Evolutionary conservation across 1,140 invertebrate genomes (phyloP), one percentile per base, ranked within the genome.

Genomic region (Platorchestia sp.): DNA sequence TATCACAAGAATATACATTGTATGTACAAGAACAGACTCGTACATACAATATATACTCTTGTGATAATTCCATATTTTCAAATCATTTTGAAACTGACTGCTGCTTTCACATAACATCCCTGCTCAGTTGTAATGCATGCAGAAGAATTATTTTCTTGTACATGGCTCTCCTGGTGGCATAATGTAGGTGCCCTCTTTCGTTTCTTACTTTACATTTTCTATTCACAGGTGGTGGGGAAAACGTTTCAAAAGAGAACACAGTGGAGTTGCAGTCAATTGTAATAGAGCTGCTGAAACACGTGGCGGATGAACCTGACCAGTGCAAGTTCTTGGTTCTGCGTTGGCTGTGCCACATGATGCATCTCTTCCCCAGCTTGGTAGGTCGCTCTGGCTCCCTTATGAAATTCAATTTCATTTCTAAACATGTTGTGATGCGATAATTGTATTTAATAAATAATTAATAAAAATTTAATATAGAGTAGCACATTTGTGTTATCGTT

Each of bases 321-420:
- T 99, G 99, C 0, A 99, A 99, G 97, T 98, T 99, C 42, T 99
- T 99, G 0, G 98, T 99, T 59, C 97, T 99, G 7, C 98, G 98
- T 96, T 99, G 99, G 99, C 98, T 99, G 96, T 98, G 99, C 97
- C 99, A 99, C 97, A 97, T 99, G 14, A 93, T 98, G 95, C 53
- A 90, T 36, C 51, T 95, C 95, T 89, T 95, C 45, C 95, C 95
- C 45, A 47, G 91, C 91, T n/a, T 45, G 43, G 91, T 47, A 44
- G 47, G 91, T 90, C 7, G 5, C 44, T 90, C 87, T 22, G 14
- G 59, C 27, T 10, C 36, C 36, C 1, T 75, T 75, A 36, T 36
- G 7, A 36, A 75, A 36, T 27, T 51, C 47, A 22, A 27, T 22
- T 75, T 75, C 59, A 75, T 75, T 75, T 75, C 7, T 36, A 3